These are phyloP conservation scores for Drosophila pseudoananassae DNA, from an alignment of 1,140 invertebrate species.

Conservation along the genomic window DNA sequence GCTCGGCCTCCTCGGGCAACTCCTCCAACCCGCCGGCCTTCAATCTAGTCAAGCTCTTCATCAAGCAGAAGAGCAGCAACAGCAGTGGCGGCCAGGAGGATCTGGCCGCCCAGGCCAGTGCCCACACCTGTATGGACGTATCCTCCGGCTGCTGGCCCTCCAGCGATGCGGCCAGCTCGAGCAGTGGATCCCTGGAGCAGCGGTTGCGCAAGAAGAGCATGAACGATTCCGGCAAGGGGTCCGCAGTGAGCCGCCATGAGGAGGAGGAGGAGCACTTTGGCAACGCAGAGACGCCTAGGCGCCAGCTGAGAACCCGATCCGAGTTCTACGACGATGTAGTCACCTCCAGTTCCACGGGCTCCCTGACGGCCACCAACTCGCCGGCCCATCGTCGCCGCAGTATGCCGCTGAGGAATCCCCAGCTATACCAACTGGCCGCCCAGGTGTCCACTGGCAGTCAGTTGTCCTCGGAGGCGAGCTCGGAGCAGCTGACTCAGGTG, in stretches of 20 bases:
- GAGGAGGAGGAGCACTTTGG: conserved; percentile 71
- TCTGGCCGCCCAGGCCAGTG: conserved; percentile 53
- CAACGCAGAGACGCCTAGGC: conserved; percentile 54
- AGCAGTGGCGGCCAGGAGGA: conserved; percentile 86
- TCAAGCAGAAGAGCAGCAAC: conserved; percentile 91
- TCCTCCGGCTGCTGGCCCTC: conserved; percentile 87
- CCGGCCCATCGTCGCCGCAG: conserved; percentile 78
- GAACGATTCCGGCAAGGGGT: conserved; percentile 85
- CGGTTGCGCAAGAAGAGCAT: conserved; percentile 84
- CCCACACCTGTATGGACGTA: conserved; percentile 87
- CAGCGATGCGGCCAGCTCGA: conserved; percentile 79
- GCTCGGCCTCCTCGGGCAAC: conserved; percentile 78
- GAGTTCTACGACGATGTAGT: conserved; percentile 74
- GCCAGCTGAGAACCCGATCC: conserved; percentile 51
- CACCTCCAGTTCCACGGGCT: conserved; percentile 74
- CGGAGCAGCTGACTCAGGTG: conserved; percentile 81
- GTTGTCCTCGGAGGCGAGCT: conserved; percentile 78
- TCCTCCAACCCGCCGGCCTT: conserved; percentile 85
- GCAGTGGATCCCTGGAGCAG: conserved; percentile 73
- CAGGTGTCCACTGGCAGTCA: conserved; percentile 69
- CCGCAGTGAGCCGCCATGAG: conserved; percentile 84
- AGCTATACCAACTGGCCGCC: conserved; percentile 70
- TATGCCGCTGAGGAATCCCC: conserved; percentile 77
- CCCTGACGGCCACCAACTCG: conserved; percentile 70
- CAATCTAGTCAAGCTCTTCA: conserved; percentile 94